phyloP scores from a whole-genome alignment of 2,113 vertebrate species.

The Phycodurus eques region DNA sequence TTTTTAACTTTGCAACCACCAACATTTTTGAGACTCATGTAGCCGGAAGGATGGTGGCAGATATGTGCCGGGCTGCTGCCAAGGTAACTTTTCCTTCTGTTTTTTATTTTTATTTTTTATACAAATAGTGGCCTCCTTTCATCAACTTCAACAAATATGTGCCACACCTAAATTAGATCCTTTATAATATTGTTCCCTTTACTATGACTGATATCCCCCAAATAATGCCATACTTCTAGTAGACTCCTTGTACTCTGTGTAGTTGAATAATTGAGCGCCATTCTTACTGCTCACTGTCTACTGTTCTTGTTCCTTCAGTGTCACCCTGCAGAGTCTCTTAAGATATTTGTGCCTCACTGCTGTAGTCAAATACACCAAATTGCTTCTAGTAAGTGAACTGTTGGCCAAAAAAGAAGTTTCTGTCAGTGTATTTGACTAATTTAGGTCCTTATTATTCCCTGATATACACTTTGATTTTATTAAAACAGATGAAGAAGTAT shows the following conservation, averaged over 20 bases:
- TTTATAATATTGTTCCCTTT: background rate
- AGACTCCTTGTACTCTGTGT: background rate
- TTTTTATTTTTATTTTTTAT: background rate
- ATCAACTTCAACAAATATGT: background rate
- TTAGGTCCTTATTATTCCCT: constrained; percentile 4
- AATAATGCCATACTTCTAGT: background rate
- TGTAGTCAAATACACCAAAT: constrained; percentile 90
- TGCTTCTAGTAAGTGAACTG: constrained; percentile 85
- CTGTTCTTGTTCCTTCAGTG: constrained; percentile 75
- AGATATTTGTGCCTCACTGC: constrained; percentile 94
- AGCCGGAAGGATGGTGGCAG: constrained; percentile 94
- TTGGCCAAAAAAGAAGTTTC: background rate
- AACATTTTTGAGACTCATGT: constrained; percentile 99
- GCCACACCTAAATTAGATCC: background rate
- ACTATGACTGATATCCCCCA: background rate
- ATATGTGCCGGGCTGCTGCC: constrained; percentile 95
- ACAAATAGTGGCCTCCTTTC: background rate
- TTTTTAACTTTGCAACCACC: constrained; percentile 94
- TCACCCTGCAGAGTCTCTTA: constrained; percentile 89
- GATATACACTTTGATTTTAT: constrained; percentile 36
- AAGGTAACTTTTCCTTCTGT: constrained; percentile 73
- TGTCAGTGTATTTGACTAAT: background rate
- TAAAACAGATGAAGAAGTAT: constrained; percentile 89
- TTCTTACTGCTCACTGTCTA: background rate
- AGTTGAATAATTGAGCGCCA: background rate